Percentiles rank a stretch among this genome's conserved stretches.
Conservation (phyloP, 2,113 vertebrate genomes). For the Dicrurus megarhynchus region DNA sequence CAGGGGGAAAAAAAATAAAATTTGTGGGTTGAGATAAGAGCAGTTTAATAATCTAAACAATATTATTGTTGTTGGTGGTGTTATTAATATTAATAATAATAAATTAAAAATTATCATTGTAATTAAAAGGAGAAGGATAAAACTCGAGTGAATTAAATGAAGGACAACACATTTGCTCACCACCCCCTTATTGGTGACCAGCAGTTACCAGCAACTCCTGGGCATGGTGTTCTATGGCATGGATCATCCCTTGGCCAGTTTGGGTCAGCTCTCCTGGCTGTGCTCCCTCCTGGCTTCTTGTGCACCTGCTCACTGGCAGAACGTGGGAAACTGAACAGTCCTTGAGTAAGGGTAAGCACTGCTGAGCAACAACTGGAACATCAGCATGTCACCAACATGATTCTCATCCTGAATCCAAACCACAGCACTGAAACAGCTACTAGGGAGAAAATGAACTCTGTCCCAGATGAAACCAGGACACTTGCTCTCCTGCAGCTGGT, state of each 20-base stretch:
- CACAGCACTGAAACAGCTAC: background rate
- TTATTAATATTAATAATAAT: background rate
- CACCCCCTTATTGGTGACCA: background rate
- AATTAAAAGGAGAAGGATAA: background rate
- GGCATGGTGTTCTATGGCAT: too few relatives aligned
- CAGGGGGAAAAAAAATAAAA: background rate
- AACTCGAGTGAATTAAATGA: background rate
- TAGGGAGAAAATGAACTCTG: background rate
- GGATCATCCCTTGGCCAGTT: background rate
- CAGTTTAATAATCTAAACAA: background rate
- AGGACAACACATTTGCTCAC: background rate
- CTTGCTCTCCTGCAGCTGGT: background rate
- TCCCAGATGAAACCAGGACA: background rate
- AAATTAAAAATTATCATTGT: background rate
- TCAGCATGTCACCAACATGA: background rate
- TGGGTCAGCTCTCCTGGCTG: background rate
- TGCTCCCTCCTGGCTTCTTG: background rate
- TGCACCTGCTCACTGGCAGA: background rate
- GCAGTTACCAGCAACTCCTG: background rate
- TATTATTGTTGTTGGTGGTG: background rate
- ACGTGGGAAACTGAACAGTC: background rate
- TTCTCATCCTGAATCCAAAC: background rate
- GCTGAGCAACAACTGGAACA: background rate
- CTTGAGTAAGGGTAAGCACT: background rate
- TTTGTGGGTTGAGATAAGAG: background rate